Evolutionary conservation across 2,888 invertebrate genomes (phyloP), one percentile per base, ranked within the genome.

Genomic region (Chloroclysta siterata): DNA sequence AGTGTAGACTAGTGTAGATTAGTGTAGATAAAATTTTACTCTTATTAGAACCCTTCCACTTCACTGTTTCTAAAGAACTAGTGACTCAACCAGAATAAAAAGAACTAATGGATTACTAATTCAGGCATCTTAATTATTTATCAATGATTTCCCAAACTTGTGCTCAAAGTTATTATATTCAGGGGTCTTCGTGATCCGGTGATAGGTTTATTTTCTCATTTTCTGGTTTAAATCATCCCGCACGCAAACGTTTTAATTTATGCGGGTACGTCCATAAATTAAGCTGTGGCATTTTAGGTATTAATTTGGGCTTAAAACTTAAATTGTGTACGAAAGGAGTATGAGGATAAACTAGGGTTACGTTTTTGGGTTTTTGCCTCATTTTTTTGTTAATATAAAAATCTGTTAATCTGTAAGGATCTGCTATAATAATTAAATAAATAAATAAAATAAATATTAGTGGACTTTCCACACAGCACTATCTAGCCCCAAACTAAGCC

Each of bases 121-220:
- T 39, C 36, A 39, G 11, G 36, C 36, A 39, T 11, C 36, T 10
- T 11, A 39, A 39, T 39, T 39, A 39, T 39, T 39, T 39, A 39
- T 8, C 11, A 39, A 39, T 54, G 33, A 55, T 55, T 51, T 51
- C 36, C 60, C 39, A 51, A 50, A 51, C 55, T 39, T 36, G 51
- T 61, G 46, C 44, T 17, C 7, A 50, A 28, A 50, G 36, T 33
- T 55, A 41, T 61, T 61, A 63, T 57, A 53, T 57, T 57, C 42
- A 53, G 54, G 65, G 64, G 60, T 62, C 52, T 50, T 63, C 53
- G 67, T 77, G 78, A 79, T 78, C 79, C 78, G 63, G 63, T 71
- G 79, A 75, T 80, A 80, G 80, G 79, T 78, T 61, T 59, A 69
- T 69, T 77, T 76, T 75, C 76, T 73, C 71, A 66, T 72, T 71